These are phyloP conservation scores for Eidolon dupreanum DNA, from an alignment of 2,797 vertebrate species.

Conservation along the genomic window DNA sequence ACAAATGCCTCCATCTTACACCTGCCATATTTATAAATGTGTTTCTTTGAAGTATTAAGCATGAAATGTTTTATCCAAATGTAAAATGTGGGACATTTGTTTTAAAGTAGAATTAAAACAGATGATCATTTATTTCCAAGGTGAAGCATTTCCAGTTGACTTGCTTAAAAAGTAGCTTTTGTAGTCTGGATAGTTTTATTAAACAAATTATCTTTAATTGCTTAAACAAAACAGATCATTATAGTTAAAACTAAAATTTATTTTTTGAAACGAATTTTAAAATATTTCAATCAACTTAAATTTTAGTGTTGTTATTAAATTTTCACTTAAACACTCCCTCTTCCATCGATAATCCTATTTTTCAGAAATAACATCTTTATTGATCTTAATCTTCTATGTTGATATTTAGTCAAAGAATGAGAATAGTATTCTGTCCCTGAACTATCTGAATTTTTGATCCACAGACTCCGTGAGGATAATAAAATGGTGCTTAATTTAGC, in stretches of 20 bases:
- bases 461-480: neutral
- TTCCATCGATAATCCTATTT: neutral
- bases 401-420: constrained; percentile 14
- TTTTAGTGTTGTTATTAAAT: constrained; percentile 47
- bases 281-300: neutral
- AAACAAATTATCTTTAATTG: constrained; percentile 23
- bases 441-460: neutral
- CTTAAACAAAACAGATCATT: constrained; percentile 19
- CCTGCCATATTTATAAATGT: constrained; percentile 9
- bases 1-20: constrained; percentile 22
- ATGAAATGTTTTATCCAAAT: constrained; percentile 8
- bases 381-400: constrained; percentile 7
- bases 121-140: constrained; percentile 30
- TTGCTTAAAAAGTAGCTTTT: constrained; percentile 21
- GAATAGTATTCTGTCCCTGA: neutral
- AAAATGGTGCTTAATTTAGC: constrained; percentile 7
- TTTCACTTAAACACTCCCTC: neutral
- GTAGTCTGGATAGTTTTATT: neutral
- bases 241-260: constrained; percentile 36
- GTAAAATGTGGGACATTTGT: neutral
- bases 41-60: constrained; percentile 34
- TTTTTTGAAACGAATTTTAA: constrained; percentile 31
- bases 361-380: constrained; percentile 28
- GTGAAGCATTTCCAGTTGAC: constrained; percentile 27
- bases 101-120: constrained; percentile 53